Conservation (phyloP, 2,797 vertebrate genomes). For the Peromyscus melanophrys region DNA sequence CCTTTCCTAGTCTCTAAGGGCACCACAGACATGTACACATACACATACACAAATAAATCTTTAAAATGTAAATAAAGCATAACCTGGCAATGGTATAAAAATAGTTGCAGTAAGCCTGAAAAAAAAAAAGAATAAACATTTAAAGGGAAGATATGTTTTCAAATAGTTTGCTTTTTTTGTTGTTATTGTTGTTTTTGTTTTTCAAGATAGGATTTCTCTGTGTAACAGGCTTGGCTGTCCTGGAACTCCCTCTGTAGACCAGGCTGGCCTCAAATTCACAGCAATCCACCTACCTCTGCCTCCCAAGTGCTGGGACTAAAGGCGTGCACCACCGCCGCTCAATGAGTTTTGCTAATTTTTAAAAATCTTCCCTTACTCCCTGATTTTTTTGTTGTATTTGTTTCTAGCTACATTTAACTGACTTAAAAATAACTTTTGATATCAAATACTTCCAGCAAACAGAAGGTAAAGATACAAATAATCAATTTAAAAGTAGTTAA, state of each 20-base stretch:
- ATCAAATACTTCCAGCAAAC: constrained; percentile 63
- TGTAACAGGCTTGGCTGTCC: not conserved
- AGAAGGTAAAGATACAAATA: constrained; percentile 6
- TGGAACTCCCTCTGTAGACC: not conserved
- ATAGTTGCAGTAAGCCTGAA: constrained; percentile 55
- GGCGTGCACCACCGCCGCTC: fast-evolving
- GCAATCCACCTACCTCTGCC: not conserved
- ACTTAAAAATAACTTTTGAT: constrained; percentile 59
- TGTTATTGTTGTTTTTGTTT: not conserved
- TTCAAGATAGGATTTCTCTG: not conserved
- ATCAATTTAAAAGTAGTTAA: constrained; percentile 14
- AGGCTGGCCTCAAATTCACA: not conserved
- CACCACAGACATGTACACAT: not conserved
- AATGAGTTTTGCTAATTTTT: not conserved
- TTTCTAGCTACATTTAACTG: constrained; percentile 15
- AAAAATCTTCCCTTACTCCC: not conserved
- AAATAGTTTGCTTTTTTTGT: not conserved
- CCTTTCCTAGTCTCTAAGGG: not conserved
- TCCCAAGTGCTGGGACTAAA: not conserved
- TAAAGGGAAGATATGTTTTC: not conserved
- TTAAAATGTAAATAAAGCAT: constrained; percentile 16
- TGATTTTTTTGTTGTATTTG: not conserved
- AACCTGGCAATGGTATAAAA: constrained; percentile 54
- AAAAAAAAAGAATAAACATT: constrained; percentile 23
- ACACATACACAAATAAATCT: not conserved